Evolutionary conservation across 2,888 invertebrate species (phyloP).

Genomic region (Catocala sponsa): DNA sequence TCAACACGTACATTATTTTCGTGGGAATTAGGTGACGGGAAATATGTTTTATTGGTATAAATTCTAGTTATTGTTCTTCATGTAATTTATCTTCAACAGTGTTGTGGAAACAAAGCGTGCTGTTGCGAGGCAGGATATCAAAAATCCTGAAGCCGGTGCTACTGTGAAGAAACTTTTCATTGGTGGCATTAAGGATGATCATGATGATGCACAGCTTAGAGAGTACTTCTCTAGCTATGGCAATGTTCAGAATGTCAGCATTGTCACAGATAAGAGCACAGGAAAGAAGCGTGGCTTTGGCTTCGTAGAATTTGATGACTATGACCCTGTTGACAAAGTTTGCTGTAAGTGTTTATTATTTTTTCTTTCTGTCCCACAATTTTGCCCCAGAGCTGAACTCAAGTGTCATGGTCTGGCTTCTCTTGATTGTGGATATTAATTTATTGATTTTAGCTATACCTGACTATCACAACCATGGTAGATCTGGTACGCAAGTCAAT

Average conservation of each 20-base stretch:
- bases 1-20: slow-evolving; percentile 58
- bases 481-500: slow-evolving; percentile 84
- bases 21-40: too few relatives aligned
- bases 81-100: slow-evolving; percentile 65
- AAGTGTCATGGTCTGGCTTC: slow-evolving; percentile 83
- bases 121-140: slow-evolving; percentile 97
- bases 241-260: slow-evolving; percentile 94
- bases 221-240: slow-evolving; percentile 96
- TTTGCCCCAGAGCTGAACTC: slow-evolving; percentile 84
- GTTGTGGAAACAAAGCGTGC: slow-evolving; percentile 99
- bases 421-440: slow-evolving; percentile 83
- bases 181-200: slow-evolving; percentile 97
- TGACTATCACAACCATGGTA: slow-evolving; percentile 63
- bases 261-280: slow-evolving; percentile 97
- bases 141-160: slow-evolving; percentile 96
- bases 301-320: slow-evolving; percentile 98
- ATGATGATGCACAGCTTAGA: slow-evolving; percentile 96
- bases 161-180: slow-evolving; percentile 98
- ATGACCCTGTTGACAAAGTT: slow-evolving; percentile 98
- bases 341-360: slow-evolving; percentile 91
- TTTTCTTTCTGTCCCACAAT: slow-evolving; percentile 65
- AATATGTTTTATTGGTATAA: background rate
- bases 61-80: too few relatives aligned
- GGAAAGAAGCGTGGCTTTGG: slow-evolving; percentile 98
- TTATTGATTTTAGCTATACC: slow-evolving; percentile 85